Conservation (phyloP, 35 echinoderm and acorn worm species). For the Patiria miniata region DNA sequence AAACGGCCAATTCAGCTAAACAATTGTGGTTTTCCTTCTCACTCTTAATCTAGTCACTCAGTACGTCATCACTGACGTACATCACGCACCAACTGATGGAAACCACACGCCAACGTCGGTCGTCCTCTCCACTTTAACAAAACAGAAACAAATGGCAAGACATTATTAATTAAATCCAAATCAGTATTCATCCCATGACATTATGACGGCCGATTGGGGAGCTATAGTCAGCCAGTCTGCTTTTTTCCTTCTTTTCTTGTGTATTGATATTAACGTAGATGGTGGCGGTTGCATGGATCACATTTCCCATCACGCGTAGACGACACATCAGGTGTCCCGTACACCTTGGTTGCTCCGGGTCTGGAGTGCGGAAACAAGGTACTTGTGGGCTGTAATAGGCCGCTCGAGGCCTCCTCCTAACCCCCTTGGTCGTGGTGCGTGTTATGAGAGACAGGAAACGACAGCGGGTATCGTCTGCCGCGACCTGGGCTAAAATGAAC, state of each 20-base stretch:
- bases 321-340: neutral
- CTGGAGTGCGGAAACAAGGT: neutral
- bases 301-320: neutral
- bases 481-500: too few species aligned
- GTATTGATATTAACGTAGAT: slow-evolving; percentile 2
- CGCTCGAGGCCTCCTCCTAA: neutral
- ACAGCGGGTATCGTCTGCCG: too few species aligned
- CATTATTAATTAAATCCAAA: neutral
- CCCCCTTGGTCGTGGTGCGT: neutral
- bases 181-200: slow-evolving; percentile 11
- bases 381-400: neutral
- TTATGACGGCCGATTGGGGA: neutral
- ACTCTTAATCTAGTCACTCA: too few species aligned
- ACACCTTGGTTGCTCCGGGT: neutral
- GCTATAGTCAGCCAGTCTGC: neutral
- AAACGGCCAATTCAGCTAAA: too few species aligned
- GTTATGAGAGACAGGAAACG: too few species aligned
- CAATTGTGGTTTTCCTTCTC: too few species aligned
- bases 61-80: too few species aligned
- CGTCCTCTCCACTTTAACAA: too few species aligned
- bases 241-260: too few species aligned
- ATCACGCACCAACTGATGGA: too few species aligned
- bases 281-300: neutral
- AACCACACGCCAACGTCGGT: too few species aligned
- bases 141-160: too few species aligned